A percentile compares a stretch with the other conserved stretches of the same genome.
These are phyloP conservation scores for Euura lappo DNA, from an alignment of 1,140 invertebrate species.

Conservation along the genomic window DNA sequence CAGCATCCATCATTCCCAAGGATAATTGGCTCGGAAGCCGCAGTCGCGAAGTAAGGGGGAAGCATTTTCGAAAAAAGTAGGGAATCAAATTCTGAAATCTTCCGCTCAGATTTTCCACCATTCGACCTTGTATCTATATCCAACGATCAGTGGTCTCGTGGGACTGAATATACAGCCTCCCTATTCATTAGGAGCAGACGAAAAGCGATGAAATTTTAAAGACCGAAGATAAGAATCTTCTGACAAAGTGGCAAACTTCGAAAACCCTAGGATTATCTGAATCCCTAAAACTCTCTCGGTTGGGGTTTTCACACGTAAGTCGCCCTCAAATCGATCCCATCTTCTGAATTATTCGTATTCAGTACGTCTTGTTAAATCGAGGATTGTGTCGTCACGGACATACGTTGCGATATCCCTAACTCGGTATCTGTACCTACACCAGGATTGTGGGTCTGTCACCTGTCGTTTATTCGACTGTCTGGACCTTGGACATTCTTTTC, in stretches of 20 bases:
- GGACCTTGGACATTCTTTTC: not conserved
- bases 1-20: not conserved
- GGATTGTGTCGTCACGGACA: not conserved
- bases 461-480: not conserved
- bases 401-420: not conserved
- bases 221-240: not conserved
- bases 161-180: not conserved
- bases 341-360: not conserved
- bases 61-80: not conserved
- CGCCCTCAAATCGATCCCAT: not conserved
- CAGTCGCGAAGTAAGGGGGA: not conserved
- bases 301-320: not conserved
- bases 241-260: not conserved
- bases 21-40: not conserved
- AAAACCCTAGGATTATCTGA: not conserved
- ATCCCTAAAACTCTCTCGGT: not conserved
- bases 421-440: not conserved
- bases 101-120: not conserved
- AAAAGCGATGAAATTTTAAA: constrained; percentile 7
- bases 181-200: constrained; percentile 2
- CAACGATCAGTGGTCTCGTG: not conserved
- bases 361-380: not conserved
- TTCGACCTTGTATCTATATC: not conserved
- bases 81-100: not conserved
- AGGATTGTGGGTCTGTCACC: not conserved